Conservation (phyloP, 1,140 invertebrate species). For the Aphelinus atriplicis region DNA sequence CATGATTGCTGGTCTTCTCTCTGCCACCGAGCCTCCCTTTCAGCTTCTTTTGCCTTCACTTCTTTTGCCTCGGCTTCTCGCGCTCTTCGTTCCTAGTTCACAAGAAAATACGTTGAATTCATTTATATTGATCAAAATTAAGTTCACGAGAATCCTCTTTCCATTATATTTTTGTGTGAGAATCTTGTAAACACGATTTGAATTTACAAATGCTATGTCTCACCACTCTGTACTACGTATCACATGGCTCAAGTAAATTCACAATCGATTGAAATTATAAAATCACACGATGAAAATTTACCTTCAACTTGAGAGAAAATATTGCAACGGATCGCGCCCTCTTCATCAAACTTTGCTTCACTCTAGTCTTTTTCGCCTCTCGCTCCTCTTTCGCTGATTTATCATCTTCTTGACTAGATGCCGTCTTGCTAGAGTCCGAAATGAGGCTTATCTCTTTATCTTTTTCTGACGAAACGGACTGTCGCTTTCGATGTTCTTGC, state of each 20-base stretch:
- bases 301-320: constrained; percentile 80
- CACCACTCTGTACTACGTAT: too few relatives aligned
- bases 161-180: too few relatives aligned
- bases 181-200: not conserved
- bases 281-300: not conserved
- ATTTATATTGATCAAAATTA: too few relatives aligned
- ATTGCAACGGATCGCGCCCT: constrained; percentile 83
- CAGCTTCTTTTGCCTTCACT: constrained; percentile 67
- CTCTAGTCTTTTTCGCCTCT: constrained; percentile 75
- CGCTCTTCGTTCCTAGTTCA: constrained; percentile 71
- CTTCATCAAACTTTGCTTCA: constrained; percentile 80
- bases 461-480: constrained; percentile 48
- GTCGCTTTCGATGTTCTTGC: constrained; percentile 50
- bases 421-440: constrained; percentile 67
- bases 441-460: constrained; percentile 54
- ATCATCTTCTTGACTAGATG: constrained; percentile 69
- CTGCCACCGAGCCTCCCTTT: constrained; percentile 64
- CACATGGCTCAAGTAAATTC: too few relatives aligned
- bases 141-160: too few relatives aligned
- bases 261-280: too few relatives aligned
- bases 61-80: constrained; percentile 76
- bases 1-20: constrained; percentile 68
- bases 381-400: constrained; percentile 67
- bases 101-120: too few relatives aligned
- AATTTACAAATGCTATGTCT: too few relatives aligned